phyloP scores from a whole-genome alignment of 1,140 invertebrate genomes.

The Trichonephila inaurata region DNA sequence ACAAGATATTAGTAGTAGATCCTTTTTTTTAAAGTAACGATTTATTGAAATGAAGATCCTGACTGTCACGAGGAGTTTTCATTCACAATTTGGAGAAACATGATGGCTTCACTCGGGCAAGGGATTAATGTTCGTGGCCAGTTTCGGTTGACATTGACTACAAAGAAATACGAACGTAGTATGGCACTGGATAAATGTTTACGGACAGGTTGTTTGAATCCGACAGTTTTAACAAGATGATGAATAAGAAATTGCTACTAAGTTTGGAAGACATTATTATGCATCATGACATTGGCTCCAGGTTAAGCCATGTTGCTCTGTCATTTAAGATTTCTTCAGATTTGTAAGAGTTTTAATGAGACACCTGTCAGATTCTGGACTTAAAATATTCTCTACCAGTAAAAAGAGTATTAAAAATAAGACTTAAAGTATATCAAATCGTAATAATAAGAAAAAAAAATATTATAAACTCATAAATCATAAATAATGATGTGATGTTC shows the following conservation, averaged over 20 bases:
- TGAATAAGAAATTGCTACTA: neutral
- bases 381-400: too few relatives aligned
- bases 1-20: neutral
- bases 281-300: neutral
- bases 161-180: neutral
- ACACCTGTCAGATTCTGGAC: too few relatives aligned
- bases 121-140: neutral
- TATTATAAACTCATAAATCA: too few relatives aligned
- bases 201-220: neutral
- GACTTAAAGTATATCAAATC: too few relatives aligned
- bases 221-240: neutral
- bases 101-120: neutral
- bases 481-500: too few relatives aligned
- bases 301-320: too few relatives aligned
- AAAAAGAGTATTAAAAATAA: too few relatives aligned
- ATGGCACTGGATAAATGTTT: slow-evolving; percentile 1
- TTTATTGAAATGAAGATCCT: neutral
- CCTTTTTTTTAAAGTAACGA: neutral
- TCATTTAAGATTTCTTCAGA: too few relatives aligned
- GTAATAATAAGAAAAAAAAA: too few relatives aligned
- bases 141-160: neutral
- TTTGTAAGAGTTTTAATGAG: too few relatives aligned
- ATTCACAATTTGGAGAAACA: slow-evolving; percentile 1
- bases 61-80: neutral
- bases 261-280: neutral